Conservation (phyloP, 2,113 vertebrate species). For the Crypturellus undulatus region DNA sequence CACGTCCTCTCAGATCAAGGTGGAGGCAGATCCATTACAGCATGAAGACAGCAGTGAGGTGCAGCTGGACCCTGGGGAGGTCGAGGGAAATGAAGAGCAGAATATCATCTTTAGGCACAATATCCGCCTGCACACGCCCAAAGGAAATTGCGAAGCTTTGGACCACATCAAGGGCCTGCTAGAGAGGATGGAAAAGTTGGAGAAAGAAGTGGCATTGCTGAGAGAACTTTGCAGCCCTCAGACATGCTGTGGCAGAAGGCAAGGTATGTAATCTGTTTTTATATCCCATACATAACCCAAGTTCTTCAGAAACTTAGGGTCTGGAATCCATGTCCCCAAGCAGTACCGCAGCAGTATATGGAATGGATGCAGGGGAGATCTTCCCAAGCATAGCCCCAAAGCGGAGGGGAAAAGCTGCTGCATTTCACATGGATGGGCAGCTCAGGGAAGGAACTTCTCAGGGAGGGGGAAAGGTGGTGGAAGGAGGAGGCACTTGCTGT, state of each 20-base stretch:
- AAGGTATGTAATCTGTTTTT: slow-evolving; percentile 59
- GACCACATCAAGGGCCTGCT: slow-evolving; percentile 81
- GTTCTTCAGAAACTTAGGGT: not conserved
- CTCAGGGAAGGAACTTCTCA: not conserved
- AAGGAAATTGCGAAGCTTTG: slow-evolving; percentile 79
- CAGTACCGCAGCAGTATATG: not conserved
- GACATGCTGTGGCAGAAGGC: slow-evolving; percentile 80
- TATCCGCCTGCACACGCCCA: slow-evolving; percentile 80
- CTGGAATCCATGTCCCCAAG: not conserved
- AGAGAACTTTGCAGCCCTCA: slow-evolving; percentile 80
- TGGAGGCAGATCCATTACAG: slow-evolving; percentile 73
- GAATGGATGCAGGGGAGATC: not conserved
- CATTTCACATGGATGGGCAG: not conserved
- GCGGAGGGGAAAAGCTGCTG: not conserved
- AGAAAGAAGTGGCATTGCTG: slow-evolving; percentile 85
- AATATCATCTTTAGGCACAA: slow-evolving; percentile 89
- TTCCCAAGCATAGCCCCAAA: not conserved
- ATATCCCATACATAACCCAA: not conserved
- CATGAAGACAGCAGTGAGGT: slow-evolving; percentile 65
- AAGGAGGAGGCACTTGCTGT: not conserved
- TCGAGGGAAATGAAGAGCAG: slow-evolving; percentile 73
- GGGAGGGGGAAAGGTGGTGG: not conserved
- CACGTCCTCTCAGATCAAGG: slow-evolving; percentile 77
- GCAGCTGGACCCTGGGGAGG: slow-evolving; percentile 26
- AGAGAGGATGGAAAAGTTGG: slow-evolving; percentile 85